These are phyloP conservation scores for Chelonus insularis DNA, from an alignment of 1,140 invertebrate genomes.

Conservation along the genomic window DNA sequence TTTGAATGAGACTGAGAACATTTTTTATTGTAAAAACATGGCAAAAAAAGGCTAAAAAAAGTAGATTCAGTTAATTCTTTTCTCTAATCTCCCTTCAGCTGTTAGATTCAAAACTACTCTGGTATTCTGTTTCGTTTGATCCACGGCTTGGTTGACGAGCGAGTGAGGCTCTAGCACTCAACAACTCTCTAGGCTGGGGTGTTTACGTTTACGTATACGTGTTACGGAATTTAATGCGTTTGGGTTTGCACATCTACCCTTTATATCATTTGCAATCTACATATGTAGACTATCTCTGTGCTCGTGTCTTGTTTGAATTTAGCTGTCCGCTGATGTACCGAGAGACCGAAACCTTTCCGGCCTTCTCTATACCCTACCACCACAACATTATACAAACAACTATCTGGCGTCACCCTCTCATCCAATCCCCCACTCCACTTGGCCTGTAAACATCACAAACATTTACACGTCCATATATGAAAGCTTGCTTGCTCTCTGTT, in stretches of 20 bases:
- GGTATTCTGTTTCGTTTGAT: slow-evolving; percentile 10
- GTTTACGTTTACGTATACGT: slow-evolving; percentile 17
- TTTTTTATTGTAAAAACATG: too few species aligned
- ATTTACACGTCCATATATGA: slow-evolving; percentile 5
- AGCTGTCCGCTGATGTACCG: slow-evolving; percentile 20
- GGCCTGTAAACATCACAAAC: slow-evolving; percentile 10
- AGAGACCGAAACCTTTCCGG: slow-evolving; percentile 22
- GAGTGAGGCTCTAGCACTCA: not conserved
- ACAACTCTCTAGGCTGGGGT: slow-evolving; percentile 13
- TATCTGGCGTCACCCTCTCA: not conserved
- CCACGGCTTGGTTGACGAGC: slow-evolving; percentile 8
- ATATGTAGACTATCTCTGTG: slow-evolving; percentile 12
- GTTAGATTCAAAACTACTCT: not conserved
- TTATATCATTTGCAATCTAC: slow-evolving; percentile 5
- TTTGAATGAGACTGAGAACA: too few species aligned
- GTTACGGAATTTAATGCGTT: slow-evolving; percentile 22
- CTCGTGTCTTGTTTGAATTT: slow-evolving; percentile 25
- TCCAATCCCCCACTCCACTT: slow-evolving; percentile 6
- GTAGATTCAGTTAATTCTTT: too few species aligned
- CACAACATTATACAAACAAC: slow-evolving; percentile 6
- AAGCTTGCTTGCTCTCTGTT: slow-evolving; percentile 6
- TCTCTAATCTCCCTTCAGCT: not conserved
- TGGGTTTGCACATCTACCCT: slow-evolving; percentile 15
- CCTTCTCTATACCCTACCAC: slow-evolving; percentile 4
- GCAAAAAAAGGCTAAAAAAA: not conserved